Percentiles rank a stretch among this genome's conserved stretches.
These are phyloP conservation scores for Desmodus rotundus DNA, from an alignment of 2,113 vertebrate species.

Conservation along the genomic window DNA sequence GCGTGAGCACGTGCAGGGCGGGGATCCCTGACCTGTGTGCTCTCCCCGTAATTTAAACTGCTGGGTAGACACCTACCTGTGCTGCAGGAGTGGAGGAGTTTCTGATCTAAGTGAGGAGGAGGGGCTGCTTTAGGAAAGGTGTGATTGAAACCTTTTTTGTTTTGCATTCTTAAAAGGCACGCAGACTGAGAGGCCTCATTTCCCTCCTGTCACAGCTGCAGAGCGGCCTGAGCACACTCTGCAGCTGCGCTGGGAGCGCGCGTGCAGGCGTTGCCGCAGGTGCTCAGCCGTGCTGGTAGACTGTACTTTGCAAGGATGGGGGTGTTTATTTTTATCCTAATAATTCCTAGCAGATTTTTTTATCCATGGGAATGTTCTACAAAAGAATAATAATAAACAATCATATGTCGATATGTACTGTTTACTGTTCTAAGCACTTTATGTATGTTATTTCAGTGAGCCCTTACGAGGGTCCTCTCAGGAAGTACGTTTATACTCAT, in stretches of 20 bases:
- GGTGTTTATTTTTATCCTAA: neutral
- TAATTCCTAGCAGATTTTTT: neutral
- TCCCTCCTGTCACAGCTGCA: neutral
- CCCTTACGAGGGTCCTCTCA: neutral
- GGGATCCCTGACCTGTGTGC: neutral
- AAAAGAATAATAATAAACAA: neutral
- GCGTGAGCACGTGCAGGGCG: too few relatives aligned
- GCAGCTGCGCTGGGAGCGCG: too few relatives aligned
- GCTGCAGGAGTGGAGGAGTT: too few relatives aligned
- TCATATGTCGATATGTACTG: neutral
- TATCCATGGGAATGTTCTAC: neutral
- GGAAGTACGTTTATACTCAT: neutral
- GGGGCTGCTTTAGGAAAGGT: neutral
- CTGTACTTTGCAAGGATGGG: neutral
- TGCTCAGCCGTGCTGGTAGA: neutral
- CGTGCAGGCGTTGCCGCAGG: too few relatives aligned
- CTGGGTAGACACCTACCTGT: too few relatives aligned
- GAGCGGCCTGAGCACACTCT: neutral
- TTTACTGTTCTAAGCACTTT: neutral
- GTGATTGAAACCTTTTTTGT: neutral
- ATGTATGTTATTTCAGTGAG: neutral
- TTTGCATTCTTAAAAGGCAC: neutral
- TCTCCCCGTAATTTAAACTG: neutral
- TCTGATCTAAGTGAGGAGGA: neutral
- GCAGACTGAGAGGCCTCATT: neutral